phyloP scores from a whole-genome alignment of 2,113 vertebrate genomes.

The Ailurus styani region DNA sequence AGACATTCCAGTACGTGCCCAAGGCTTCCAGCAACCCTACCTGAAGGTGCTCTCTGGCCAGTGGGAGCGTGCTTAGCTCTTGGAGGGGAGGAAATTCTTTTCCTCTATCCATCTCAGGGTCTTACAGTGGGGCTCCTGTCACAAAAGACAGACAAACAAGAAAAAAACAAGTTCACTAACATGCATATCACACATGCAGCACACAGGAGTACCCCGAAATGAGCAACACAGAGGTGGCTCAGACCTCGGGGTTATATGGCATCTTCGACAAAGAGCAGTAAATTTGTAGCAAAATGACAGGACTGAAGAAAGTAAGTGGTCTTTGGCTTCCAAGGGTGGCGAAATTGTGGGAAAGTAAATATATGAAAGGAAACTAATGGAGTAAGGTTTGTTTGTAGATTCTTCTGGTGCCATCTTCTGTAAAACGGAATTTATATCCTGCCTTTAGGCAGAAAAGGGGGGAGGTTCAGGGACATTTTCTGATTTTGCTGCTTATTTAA shows the following conservation, averaged over 20 bases:
- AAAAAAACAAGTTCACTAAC: not conserved
- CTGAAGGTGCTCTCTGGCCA: not conserved
- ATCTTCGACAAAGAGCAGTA: not conserved
- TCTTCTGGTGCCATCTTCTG: not conserved
- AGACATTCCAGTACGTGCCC: fast-evolving
- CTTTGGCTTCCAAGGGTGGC: not conserved
- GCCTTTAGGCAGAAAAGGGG: not conserved
- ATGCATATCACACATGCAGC: not conserved
- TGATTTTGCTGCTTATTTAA: not conserved
- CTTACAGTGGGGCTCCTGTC: not conserved
- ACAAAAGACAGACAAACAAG: not conserved
- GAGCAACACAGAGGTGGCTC: not conserved
- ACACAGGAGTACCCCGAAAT: not conserved
- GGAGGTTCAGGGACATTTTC: not conserved
- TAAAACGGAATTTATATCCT: not conserved
- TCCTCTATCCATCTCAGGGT: not conserved
- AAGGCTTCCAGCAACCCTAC: not conserved
- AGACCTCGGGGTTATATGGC: not conserved
- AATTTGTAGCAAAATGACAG: not conserved
- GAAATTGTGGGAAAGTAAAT: not conserved
- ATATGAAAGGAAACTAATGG: not conserved
- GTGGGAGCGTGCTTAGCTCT: too few species aligned
- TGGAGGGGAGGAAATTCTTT: not conserved
- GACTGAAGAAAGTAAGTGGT: not conserved
- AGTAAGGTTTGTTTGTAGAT: not conserved